Conservation (phyloP, 2,113 vertebrate genomes). For the Hymenochirus boettgeri region DNA sequence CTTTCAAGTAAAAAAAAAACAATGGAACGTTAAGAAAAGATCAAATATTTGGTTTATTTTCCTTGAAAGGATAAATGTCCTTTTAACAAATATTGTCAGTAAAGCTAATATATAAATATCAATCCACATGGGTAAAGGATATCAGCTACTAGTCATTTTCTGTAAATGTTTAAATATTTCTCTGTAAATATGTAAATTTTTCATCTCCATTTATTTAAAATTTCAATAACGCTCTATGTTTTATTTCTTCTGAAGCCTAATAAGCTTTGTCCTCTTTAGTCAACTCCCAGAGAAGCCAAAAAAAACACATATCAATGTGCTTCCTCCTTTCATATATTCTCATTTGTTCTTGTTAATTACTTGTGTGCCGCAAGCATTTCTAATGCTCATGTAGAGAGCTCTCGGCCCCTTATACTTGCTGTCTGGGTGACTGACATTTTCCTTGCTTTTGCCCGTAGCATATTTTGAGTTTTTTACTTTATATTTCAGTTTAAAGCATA, state of each 20-base stretch:
- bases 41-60: no score
- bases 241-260: slow-evolving; percentile 27
- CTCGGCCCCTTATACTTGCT: slow-evolving; percentile 39
- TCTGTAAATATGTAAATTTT: slow-evolving; percentile 39
- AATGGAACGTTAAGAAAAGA: no score
- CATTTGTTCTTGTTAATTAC: slow-evolving; percentile 45
- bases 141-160: slow-evolving; percentile 29
- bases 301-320: slow-evolving; percentile 39
- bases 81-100: no score
- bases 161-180: slow-evolving; percentile 40
- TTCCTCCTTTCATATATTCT: slow-evolving; percentile 38
- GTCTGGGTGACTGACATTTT: slow-evolving; percentile 40
- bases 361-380: slow-evolving; percentile 39
- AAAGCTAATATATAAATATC: no score
- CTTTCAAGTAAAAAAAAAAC: no score
- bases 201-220: slow-evolving; percentile 30
- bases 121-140: slow-evolving; percentile 31
- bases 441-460: slow-evolving; percentile 38
- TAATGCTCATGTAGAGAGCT: slow-evolving; percentile 44
- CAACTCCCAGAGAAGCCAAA: slow-evolving; percentile 38
- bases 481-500: slow-evolving; percentile 35
- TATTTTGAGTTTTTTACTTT: slow-evolving; percentile 22
- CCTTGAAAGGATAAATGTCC: no score
- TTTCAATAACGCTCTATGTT: slow-evolving; percentile 16
- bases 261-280: slow-evolving; percentile 44